phyloP scores from a whole-genome alignment of 2,797 vertebrate genomes.

The Mormyrus proboscirostris region DNA sequence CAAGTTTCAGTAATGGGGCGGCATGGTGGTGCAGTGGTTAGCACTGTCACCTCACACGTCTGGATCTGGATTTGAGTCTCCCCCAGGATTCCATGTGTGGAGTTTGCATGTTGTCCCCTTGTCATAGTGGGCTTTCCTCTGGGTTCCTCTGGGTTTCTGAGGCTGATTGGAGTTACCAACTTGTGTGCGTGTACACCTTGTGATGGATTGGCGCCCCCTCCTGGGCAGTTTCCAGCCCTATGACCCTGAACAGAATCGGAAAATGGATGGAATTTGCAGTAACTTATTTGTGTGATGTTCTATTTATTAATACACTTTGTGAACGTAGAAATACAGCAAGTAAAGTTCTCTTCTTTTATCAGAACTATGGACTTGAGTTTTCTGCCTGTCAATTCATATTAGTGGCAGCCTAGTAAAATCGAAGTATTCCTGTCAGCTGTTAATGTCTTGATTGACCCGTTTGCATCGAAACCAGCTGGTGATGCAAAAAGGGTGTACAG shows the following conservation, averaged over 20 bases:
- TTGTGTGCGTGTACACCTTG: background rate
- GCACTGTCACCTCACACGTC: background rate
- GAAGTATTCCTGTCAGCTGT: background rate
- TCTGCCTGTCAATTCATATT: background rate
- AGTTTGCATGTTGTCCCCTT: background rate
- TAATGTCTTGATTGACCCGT: background rate
- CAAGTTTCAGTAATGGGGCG: background rate
- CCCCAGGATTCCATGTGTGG: background rate
- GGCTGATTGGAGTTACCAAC: background rate
- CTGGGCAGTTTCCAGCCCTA: background rate
- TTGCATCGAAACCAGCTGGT: background rate
- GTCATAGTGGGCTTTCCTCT: background rate
- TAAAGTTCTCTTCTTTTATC: too few relatives aligned
- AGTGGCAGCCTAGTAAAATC: background rate
- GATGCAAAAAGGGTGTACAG: background rate
- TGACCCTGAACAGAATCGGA: background rate
- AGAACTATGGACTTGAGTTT: background rate
- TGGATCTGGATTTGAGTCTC: background rate
- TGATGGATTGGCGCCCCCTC: background rate
- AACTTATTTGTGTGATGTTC: background rate
- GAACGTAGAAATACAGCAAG: background rate
- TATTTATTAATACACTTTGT: background rate
- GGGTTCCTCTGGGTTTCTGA: background rate
- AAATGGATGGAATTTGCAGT: background rate
- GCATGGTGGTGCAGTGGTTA: background rate